phyloP scores from a whole-genome alignment of 2,888 invertebrate species.

The Mythimna vitellina region DNA sequence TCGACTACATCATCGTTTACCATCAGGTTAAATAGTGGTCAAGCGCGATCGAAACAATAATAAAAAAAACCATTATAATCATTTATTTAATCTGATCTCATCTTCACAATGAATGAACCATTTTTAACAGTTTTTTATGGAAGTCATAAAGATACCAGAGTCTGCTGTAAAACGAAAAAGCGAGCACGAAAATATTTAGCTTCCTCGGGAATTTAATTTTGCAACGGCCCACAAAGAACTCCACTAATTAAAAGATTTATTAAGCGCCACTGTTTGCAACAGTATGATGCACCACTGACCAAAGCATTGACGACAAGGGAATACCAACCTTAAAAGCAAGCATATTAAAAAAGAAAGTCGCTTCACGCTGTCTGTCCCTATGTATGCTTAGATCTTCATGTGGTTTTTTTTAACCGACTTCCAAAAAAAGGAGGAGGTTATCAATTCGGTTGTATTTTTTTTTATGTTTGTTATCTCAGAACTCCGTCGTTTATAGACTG shows the following conservation, averaged over 20 bases:
- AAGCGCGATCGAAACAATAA: no score
- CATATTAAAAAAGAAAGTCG: no score
- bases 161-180: not conserved
- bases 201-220: slow-evolving; percentile 9
- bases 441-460: no score
- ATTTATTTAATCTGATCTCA: not conserved
- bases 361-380: no score
- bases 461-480: no score
- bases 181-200: slow-evolving; percentile 1
- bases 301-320: not conserved
- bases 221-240: not conserved
- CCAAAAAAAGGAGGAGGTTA: no score
- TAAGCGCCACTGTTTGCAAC: not conserved
- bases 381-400: no score
- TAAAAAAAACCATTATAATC: not conserved
- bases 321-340: not conserved
- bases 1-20: no score
- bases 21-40: no score
- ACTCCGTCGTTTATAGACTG: no score
- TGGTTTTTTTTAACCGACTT: no score
- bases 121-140: not conserved
- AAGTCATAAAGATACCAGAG: not conserved
- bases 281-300: not conserved
- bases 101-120: not conserved
- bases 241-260: no score